Evolutionary conservation across 2,888 invertebrate genomes (phyloP), one percentile per base, ranked within the genome.

Genomic region (Plagiodera versicolora): DNA sequence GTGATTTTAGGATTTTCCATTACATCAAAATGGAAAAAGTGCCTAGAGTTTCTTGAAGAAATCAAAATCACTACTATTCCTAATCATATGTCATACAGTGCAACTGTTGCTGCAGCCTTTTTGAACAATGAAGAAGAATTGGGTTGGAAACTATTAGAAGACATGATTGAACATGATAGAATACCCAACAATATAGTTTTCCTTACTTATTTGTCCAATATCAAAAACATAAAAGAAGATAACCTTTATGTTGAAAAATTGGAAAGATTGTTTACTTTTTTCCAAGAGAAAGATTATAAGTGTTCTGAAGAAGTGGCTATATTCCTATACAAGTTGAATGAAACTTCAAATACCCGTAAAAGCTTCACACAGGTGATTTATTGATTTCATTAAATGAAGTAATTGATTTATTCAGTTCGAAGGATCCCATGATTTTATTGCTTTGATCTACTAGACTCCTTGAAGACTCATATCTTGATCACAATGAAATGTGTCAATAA

Each of bases 11-110:
- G 85, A 0, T 74, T 94, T 2, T 87, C 88, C 66, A 72, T 83
- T 17, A 89, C 89, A 8, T 76, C 82, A 57, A 80, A 86, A 66
- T 92, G 90, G 89, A 82, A 82, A 67, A 84, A 87, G 60, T 83
- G 85, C 44, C 55, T 86, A 0, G 81, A 85, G 66, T 79, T 90
- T 11, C 74, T 90, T 19, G 83, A 87, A 52, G 85, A 86, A 73
- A 83, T 87, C 51, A 81, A 84, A 72, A 46, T 84, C 9, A 81
- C 81, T 19, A 68, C 76, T 57, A 75, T 71, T 2, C 87, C 87
- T 1, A 80, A 79, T 64, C 74, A 79, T 56, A 69, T 73, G 1
- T 79, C 84, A 0, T 87, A 86, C 65, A 85, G 83, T 69, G 79
- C 80, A 1, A 56, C 89, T 19, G 80, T 85, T 63, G 72, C 78